Evolutionary conservation across 2,113 vertebrate species (phyloP).

Genomic region (Mirounga angustirostris): DNA sequence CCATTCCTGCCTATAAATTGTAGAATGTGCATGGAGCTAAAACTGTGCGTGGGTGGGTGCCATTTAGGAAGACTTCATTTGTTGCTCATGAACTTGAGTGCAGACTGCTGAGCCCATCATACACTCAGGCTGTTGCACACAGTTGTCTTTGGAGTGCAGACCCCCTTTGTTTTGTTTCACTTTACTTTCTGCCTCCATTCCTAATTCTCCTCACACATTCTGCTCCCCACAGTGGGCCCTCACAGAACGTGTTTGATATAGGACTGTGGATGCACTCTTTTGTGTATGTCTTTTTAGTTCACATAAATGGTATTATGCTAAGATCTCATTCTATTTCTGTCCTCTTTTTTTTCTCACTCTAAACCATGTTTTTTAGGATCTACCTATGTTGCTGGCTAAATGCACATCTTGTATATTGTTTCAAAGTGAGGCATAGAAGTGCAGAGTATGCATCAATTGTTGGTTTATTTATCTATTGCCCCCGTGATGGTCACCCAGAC

Average conservation of each 20-base stretch:
- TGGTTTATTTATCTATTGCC: neutral
- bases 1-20: neutral
- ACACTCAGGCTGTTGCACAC: neutral
- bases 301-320: neutral
- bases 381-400: neutral
- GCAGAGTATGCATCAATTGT: neutral
- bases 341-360: neutral
- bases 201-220: neutral
- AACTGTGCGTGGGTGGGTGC: no score
- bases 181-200: neutral
- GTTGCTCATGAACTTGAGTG: neutral
- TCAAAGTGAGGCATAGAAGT: neutral
- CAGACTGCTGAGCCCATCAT: neutral
- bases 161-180: neutral
- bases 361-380: conserved; percentile 4
- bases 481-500: neutral
- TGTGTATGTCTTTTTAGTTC: neutral
- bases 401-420: neutral
- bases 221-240: neutral
- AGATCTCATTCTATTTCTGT: neutral
- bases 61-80: neutral
- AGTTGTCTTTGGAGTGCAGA: neutral
- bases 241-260: neutral
- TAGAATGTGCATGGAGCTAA: neutral
- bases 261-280: neutral